These are phyloP conservation scores for Tribolium freemani DNA, from an alignment of 2,888 invertebrate species.

Conservation along the genomic window DNA sequence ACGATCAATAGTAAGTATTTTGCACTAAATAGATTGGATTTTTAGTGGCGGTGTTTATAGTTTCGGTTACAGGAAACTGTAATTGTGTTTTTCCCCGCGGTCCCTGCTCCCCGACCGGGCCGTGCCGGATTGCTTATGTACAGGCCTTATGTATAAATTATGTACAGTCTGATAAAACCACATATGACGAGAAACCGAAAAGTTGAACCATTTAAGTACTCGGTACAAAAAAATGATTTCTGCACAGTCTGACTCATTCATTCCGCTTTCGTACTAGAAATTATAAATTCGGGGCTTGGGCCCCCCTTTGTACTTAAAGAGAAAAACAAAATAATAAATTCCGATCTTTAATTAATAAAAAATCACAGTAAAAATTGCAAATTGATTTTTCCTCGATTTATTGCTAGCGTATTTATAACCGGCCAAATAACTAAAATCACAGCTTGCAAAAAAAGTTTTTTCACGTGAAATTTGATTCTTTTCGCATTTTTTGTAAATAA, in stretches of 20 bases:
- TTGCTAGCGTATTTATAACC: slow-evolving; percentile 31
- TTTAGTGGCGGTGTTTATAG: too few relatives aligned
- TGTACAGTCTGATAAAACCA: slow-evolving; percentile 39
- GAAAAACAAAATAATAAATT: slow-evolving; percentile 24
- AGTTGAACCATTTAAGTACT: slow-evolving; percentile 32
- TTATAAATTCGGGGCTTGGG: slow-evolving; percentile 16
- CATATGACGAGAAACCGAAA: slow-evolving; percentile 32
- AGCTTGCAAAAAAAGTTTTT: slow-evolving; percentile 27
- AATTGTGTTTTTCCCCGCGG: neutral
- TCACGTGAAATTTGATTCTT: slow-evolving; percentile 15
- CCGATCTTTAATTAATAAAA: slow-evolving; percentile 38
- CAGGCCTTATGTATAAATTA: slow-evolving; percentile 52
- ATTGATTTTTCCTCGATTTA: slow-evolving; percentile 25
- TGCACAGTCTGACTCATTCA: neutral
- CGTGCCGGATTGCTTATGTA: slow-evolving; percentile 50
- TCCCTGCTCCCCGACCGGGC: neutral
- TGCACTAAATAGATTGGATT: too few relatives aligned
- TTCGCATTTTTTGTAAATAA: slow-evolving; percentile 30
- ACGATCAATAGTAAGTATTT: too few relatives aligned
- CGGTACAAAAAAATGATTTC: slow-evolving; percentile 23
- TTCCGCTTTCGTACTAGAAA: slow-evolving; percentile 18
- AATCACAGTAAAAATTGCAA: slow-evolving; percentile 47
- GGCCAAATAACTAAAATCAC: slow-evolving; percentile 42
- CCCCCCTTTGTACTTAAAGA: slow-evolving; percentile 36
- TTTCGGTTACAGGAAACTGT: neutral